Conservation (phyloP, 1,140 invertebrate species). For the Copidosoma floridanum region DNA sequence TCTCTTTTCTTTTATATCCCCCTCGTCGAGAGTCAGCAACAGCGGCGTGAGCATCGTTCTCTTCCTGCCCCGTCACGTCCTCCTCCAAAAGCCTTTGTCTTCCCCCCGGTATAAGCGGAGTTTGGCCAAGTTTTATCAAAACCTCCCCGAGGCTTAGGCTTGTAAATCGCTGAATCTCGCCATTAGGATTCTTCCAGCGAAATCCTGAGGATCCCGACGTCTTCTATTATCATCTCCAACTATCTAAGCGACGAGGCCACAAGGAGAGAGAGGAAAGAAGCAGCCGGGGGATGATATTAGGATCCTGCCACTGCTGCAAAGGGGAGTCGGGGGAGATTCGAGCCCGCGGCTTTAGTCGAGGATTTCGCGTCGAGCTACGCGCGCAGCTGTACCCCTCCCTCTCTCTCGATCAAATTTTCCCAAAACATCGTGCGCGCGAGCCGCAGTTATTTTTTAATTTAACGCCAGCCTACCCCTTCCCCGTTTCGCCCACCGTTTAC, state of each 20-base stretch:
- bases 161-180: conserved; percentile 16
- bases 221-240: conserved; percentile 5
- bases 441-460: not conserved
- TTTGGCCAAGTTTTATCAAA: conserved; percentile 11
- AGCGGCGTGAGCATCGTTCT: not conserved
- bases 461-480: no score
- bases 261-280: not conserved
- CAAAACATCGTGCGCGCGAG: not conserved
- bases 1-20: not conserved
- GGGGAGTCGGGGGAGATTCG: not conserved
- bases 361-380: no score
- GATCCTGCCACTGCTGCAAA: not conserved
- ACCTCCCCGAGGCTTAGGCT: conserved; percentile 19
- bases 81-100: not conserved
- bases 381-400: no score
- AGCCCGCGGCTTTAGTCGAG: no score
- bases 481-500: no score
- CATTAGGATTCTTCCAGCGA: conserved; percentile 15
- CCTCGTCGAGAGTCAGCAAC: not conserved
- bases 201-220: conserved; percentile 1
- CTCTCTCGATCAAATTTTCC: conserved; percentile 11
- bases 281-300: not conserved
- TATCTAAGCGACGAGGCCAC: no score
- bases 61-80: not conserved
- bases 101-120: not conserved